A percentile compares a stretch with the other conserved stretches of the same genome.
Evolutionary conservation across 2,797 vertebrate species (phyloP).

Genomic region (Xiphorhynchus erythropygius): DNA sequence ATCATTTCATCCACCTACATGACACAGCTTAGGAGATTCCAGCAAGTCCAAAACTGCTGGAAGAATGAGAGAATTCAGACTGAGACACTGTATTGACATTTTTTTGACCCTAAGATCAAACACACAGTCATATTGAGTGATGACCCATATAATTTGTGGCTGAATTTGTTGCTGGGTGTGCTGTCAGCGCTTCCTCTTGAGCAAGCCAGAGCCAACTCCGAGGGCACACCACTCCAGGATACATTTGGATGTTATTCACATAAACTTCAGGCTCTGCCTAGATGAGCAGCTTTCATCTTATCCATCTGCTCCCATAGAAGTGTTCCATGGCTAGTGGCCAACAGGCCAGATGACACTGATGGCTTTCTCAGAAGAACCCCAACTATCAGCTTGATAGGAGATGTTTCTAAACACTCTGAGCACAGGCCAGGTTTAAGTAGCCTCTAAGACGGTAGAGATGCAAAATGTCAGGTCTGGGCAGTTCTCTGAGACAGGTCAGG

Average conservation of each 20-base stretch:
- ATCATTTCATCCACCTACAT: not conserved
- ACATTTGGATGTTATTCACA: not conserved
- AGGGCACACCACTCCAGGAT: not conserved
- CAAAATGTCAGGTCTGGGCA: not conserved
- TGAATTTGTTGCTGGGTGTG: not conserved
- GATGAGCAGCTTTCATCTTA: not conserved
- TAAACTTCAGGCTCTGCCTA: not conserved
- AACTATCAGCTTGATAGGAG: not conserved
- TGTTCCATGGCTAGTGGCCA: not conserved
- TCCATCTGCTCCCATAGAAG: not conserved
- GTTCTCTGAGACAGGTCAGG: not conserved
- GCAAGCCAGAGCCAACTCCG: not conserved
- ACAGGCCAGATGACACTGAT: not conserved
- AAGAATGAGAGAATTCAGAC: not conserved
- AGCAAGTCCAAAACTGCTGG: not conserved
- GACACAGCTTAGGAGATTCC: not conserved
- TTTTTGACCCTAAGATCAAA: not conserved
- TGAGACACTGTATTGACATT: not conserved
- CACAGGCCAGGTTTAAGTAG: not conserved
- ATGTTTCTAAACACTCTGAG: not conserved
- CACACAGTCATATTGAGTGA: fast-evolving
- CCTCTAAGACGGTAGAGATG: not conserved
- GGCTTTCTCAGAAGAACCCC: not conserved
- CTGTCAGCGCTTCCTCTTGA: not conserved
- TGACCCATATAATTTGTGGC: not conserved